phyloP scores from a whole-genome alignment of 2,797 vertebrate species.

The Acropternis orthonyx region DNA sequence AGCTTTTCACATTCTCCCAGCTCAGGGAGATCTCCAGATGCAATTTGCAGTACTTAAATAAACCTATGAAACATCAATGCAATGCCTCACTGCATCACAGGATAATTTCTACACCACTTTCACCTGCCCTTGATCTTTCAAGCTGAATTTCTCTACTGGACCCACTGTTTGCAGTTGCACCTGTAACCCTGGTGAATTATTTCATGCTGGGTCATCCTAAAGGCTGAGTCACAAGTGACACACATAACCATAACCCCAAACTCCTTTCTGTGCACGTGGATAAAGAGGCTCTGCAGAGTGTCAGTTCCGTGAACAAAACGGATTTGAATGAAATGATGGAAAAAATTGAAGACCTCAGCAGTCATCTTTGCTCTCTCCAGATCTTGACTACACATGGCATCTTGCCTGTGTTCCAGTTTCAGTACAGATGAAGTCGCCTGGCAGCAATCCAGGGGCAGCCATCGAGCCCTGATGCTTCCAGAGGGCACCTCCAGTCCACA shows the following conservation, averaged over 20 bases:
- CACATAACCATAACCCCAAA: accelerated
- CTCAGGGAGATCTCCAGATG: background rate
- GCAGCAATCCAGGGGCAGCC: background rate
- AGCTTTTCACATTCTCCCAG: background rate
- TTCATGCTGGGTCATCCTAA: background rate
- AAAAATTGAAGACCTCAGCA: background rate
- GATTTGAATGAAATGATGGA: background rate
- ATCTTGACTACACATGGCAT: background rate
- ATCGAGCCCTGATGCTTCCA: background rate
- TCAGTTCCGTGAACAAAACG: background rate
- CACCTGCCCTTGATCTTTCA: background rate
- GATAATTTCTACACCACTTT: background rate
- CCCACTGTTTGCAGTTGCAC: background rate
- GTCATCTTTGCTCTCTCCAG: background rate
- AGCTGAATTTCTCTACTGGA: background rate
- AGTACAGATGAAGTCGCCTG: background rate
- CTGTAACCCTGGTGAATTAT: background rate
- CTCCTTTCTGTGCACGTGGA: accelerated
- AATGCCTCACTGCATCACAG: background rate
- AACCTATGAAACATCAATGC: background rate
- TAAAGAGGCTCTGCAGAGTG: background rate
- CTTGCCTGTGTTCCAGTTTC: background rate
- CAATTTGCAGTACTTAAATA: background rate
- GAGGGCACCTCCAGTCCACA: background rate
- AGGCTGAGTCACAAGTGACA: background rate